Evolutionary conservation across 2,888 invertebrate species (phyloP), one percentile per base, ranked within the genome.

Genomic region (Drosophila putrida): DNA sequence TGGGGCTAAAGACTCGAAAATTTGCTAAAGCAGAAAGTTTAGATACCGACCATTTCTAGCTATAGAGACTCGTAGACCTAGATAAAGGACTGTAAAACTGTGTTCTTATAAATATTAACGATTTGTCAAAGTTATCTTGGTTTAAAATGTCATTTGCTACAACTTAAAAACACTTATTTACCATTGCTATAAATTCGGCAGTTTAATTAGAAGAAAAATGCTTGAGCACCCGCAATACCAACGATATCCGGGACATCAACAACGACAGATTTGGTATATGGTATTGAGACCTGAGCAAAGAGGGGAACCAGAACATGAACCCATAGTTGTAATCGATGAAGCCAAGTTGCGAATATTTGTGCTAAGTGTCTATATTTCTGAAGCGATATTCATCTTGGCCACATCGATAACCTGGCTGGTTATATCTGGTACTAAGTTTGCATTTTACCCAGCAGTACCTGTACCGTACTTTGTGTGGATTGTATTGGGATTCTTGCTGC

Each of bases 401-500:
- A 28, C 75, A 6, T 38, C 55, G 0, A n/a, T 67, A 9, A 13
- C 47, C 0, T 77, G 66, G 77, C 6, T 49, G 25, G 10, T 25
- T 5, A 5, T 69, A 1, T 31, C 71, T 0, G 46, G 5, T 0
- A 1, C 43, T 11, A 0, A 11, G 1, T 50, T 49, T 11, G 0
- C 36, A 0, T 15, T 75, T 9, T 0, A 15, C 8, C 0, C 6
- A 4, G n/a, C 6, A 0, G 25, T 63, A 27, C 47, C 59, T 1
- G 60, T 77, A n/a, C 78, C 70, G 4, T 11, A n/a, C 1, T 55
- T 13, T 27, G 33, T 62, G 4, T 77, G 78, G 78, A 1, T 47
- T 0, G 0, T 77, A 0, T 0, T 55, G 31, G 28, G 41, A 25
- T 38, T 71, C 8, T 0, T 59, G 13, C 13, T 76, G 31, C 31